Evolutionary conservation across 2,113 vertebrate species (phyloP).

Genomic region (Clinocottus analis): DNA sequence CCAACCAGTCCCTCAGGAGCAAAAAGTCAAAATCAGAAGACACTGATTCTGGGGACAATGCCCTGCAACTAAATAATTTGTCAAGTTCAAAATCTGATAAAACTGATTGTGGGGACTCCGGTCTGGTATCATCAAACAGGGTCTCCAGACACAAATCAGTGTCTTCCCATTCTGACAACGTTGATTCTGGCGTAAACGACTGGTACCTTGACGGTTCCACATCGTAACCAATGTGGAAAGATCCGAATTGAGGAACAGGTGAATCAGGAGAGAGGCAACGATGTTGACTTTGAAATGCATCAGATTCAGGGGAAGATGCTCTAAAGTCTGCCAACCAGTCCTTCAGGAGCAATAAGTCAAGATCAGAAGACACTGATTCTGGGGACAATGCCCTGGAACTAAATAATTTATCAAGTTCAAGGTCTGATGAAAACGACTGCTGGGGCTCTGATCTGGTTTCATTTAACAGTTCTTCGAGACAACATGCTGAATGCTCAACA

Average conservation of each 20-base stretch:
- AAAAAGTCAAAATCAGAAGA: conserved; percentile 19
- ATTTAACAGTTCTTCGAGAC: not conserved
- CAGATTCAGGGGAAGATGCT: conserved; percentile 30
- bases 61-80: not conserved
- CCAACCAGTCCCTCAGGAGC: conserved; percentile 10
- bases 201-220: not conserved
- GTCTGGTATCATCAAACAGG: not conserved
- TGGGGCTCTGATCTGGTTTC: conserved; percentile 5
- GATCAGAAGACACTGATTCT: not conserved
- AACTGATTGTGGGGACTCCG: conserved; percentile 30
- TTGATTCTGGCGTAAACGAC: conserved; percentile 27
- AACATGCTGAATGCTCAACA: not conserved
- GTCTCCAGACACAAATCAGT: conserved; percentile 23
- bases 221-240: too few species aligned
- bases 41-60: conserved; percentile 1
- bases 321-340: not conserved
- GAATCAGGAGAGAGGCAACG: conserved; percentile 41
- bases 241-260: conserved; percentile 24
- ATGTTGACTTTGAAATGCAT: not conserved
- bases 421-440: too few species aligned
- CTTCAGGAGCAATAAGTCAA: not conserved
- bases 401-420: too few species aligned
- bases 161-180: conserved; percentile 27
- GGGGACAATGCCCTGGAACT: conserved; percentile 1
- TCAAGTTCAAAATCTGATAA: conserved; percentile 15